Percentiles rank a stretch among this genome's conserved stretches.
phyloP scores from a whole-genome alignment of 2,113 vertebrate genomes.

The Equus quagga region DNA sequence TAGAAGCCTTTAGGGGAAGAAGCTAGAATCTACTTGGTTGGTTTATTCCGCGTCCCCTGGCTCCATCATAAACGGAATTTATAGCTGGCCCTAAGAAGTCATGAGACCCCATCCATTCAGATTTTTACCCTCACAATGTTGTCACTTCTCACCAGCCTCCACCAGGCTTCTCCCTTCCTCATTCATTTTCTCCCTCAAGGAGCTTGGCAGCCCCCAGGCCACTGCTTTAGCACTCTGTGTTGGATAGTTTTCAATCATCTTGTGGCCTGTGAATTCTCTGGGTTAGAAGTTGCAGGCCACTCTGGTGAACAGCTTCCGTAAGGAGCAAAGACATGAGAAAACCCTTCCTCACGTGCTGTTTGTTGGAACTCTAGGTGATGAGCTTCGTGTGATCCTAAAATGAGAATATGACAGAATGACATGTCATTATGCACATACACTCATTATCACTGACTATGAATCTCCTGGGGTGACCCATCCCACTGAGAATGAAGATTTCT shows the following conservation, averaged over 20 bases:
- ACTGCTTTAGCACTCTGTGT: background rate
- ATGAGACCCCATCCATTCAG: background rate
- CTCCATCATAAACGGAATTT: background rate
- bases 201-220: background rate
- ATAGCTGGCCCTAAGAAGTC: background rate
- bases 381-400: background rate
- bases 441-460: background rate
- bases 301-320: background rate
- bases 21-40: background rate
- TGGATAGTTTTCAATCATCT: background rate
- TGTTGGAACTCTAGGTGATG: background rate
- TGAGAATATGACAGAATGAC: background rate
- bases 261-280: background rate
- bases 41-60: background rate
- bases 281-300: background rate
- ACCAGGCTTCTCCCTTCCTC: background rate
- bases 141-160: background rate
- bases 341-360: accelerated
- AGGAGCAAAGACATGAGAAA: background rate
- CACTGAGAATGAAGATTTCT: background rate
- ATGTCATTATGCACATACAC: background rate
- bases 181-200: background rate
- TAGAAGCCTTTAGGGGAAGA: background rate
- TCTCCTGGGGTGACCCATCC: background rate
- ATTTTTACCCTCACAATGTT: background rate